Conservation (phyloP, 2,113 vertebrate genomes). For the Gadus chalcogrammus region DNA sequence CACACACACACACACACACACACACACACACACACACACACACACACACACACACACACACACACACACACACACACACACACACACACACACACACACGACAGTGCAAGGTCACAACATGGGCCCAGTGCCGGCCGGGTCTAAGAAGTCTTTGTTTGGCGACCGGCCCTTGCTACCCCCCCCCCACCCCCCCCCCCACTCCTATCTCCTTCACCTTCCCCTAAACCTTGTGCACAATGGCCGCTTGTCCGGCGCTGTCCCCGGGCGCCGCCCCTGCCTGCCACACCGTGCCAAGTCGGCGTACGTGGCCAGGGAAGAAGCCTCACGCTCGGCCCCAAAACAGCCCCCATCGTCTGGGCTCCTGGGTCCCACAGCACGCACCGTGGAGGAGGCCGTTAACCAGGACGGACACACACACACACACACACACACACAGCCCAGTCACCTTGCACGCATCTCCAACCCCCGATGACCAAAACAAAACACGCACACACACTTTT, state of each 20-base stretch:
- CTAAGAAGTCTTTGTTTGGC: conserved; percentile 63
- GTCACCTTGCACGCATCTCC: too few relatives aligned
- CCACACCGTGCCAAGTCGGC: conserved; percentile 24
- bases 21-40: conserved; percentile 22
- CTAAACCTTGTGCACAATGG: conserved; percentile 73
- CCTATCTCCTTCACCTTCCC: conserved; percentile 47
- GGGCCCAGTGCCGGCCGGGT: conserved; percentile 34
- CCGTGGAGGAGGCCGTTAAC: too few relatives aligned
- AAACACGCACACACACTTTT: conserved; percentile 12
- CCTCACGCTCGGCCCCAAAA: neutral
- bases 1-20: conserved; percentile 15
- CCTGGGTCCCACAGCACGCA: too few relatives aligned
- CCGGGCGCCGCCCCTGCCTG: conserved; percentile 68
- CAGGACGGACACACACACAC: conserved; percentile 17
- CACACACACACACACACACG: conserved; percentile 26
- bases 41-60: conserved; percentile 26
- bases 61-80: conserved; percentile 10
- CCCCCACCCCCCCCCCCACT: neutral
- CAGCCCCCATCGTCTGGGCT: too few relatives aligned
- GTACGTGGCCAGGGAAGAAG: conserved; percentile 16
- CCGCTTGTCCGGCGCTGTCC: conserved; percentile 76
- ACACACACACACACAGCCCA: conserved; percentile 2
- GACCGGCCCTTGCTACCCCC: conserved; percentile 26
- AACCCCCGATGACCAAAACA: neutral
- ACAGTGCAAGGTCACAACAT: conserved; percentile 48